These are phyloP conservation scores for Mimas tiliae DNA, from an alignment of 2,888 invertebrate genomes.

Conservation along the genomic window DNA sequence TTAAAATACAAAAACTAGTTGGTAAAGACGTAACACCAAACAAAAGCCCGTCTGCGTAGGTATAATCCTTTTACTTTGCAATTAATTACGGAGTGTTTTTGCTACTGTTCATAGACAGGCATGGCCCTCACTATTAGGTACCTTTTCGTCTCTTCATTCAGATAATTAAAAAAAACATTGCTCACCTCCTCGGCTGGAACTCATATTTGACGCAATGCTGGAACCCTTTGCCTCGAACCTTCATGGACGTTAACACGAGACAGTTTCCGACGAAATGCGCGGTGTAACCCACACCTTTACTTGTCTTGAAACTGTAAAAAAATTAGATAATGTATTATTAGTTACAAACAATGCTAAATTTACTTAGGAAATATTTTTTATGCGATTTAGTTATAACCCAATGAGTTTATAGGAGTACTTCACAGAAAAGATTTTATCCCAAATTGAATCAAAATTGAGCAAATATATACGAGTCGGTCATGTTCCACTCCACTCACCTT, in stretches of 20 bases:
- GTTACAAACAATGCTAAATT: not conserved
- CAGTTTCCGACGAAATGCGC: slow-evolving; percentile 99
- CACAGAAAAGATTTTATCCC: not conserved
- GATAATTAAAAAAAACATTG: not conserved
- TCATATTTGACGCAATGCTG: slow-evolving; percentile 99
- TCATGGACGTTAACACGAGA: slow-evolving; percentile 99
- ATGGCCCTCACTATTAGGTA: no score
- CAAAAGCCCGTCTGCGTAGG: no score
- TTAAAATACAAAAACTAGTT: no score
- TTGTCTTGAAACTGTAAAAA: slow-evolving; percentile 95
- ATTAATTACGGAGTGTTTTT: no score
- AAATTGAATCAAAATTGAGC: not conserved
- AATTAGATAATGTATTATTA: not conserved
- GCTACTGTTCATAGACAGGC: no score
- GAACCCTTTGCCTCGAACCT: slow-evolving; percentile 99
- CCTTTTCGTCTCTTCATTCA: no score
- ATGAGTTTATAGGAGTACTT: no score
- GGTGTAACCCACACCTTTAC: slow-evolving; percentile 99
- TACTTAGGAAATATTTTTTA: no score
- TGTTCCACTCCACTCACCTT: not conserved
- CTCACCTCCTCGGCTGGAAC: slow-evolving; percentile 95
- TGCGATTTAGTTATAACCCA: no score
- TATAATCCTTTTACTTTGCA: no score
- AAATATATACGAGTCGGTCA: not conserved
- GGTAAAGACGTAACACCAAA: no score